Evolutionary conservation across 2,113 vertebrate species (phyloP).

Genomic region (Elaphurus davidianus): DNA sequence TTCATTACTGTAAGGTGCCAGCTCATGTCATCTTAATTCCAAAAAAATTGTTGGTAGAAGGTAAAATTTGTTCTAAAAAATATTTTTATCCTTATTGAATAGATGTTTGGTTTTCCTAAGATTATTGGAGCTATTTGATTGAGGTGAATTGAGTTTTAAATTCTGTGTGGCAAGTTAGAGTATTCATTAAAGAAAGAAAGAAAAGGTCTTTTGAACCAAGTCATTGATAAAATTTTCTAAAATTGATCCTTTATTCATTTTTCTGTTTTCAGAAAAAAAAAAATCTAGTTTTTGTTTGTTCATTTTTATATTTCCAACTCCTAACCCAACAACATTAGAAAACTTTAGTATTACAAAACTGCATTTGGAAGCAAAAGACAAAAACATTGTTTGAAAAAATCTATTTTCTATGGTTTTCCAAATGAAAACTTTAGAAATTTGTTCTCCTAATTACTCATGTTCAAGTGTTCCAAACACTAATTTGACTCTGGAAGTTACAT

Average conservation of each 20-base stretch:
- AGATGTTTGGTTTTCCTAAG: not conserved
- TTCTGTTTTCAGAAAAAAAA: conserved; percentile 16
- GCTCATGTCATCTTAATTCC: not conserved
- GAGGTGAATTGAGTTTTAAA: not conserved
- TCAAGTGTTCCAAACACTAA: not conserved
- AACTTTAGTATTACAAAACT: not conserved
- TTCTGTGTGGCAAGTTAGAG: not conserved
- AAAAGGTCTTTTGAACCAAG: not conserved
- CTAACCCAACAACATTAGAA: not conserved
- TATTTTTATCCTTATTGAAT: not conserved
- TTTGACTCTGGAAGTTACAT: conserved; percentile 7
- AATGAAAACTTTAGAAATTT: not conserved
- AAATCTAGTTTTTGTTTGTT: not conserved
- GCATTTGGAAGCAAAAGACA: not conserved
- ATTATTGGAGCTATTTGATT: not conserved
- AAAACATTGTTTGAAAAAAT: not conserved
- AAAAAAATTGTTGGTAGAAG: not conserved
- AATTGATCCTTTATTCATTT: not conserved
- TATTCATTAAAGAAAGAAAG: not conserved
- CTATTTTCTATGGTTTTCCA: not conserved
- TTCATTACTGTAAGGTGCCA: not conserved
- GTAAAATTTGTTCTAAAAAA: not conserved
- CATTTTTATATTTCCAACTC: not conserved
- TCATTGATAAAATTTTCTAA: not conserved
- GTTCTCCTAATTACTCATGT: not conserved